Evolutionary conservation across 2,797 vertebrate species (phyloP).

Genomic region (Cynodonichthys magdalenae): DNA sequence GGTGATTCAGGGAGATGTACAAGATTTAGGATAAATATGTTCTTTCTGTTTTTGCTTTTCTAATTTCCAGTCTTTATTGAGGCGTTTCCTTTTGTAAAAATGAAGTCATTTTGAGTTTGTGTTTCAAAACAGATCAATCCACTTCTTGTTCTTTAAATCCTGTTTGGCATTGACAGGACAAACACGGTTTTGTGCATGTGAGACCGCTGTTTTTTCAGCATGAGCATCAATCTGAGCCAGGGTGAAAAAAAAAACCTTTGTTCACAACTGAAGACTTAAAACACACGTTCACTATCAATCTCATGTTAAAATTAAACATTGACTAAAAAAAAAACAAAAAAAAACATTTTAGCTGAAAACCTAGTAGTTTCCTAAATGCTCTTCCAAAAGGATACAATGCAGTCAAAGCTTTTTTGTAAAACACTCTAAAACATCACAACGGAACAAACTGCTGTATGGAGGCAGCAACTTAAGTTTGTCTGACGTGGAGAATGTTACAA

Average conservation of each 20-base stretch:
- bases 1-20: slow-evolving; percentile 40
- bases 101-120: slow-evolving; percentile 15
- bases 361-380: neutral
- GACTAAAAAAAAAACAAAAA: too few species aligned
- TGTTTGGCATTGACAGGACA: too few species aligned
- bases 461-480: too few species aligned
- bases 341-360: too few species aligned
- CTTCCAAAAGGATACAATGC: neutral
- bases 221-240: slow-evolving; percentile 7
- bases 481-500: too few species aligned
- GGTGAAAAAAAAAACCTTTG: slow-evolving; percentile 3
- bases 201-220: slow-evolving; percentile 29
- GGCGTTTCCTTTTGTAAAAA: slow-evolving; percentile 4
- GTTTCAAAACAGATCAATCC: slow-evolving; percentile 16
- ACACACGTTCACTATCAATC: neutral
- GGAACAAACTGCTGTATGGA: too few species aligned
- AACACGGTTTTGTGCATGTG: neutral
- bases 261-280: neutral
- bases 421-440: too few species aligned
- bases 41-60: neutral
- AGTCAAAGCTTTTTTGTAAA: too few species aligned
- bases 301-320: too few species aligned
- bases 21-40: slow-evolving; percentile 53
- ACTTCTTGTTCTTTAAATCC: neutral
- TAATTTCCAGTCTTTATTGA: neutral